Evolutionary conservation across 2,113 vertebrate genomes (phyloP).

Genomic region (Notechis scutatus): DNA sequence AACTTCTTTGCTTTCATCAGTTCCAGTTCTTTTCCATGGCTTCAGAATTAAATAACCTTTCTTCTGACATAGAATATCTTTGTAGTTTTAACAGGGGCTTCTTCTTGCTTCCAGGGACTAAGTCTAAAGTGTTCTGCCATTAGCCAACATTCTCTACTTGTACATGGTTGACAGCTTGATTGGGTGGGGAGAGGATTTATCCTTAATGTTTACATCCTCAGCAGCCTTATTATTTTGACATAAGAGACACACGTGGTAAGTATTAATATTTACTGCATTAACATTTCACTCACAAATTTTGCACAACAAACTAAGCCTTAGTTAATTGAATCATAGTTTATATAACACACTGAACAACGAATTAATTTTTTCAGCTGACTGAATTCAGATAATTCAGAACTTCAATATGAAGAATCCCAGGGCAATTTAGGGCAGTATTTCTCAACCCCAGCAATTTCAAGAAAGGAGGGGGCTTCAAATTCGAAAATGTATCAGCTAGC

Average conservation of each 20-base stretch:
- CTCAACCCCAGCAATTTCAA: not conserved
- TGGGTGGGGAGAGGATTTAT: rapidly evolving
- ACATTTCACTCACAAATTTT: not conserved
- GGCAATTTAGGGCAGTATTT: not conserved
- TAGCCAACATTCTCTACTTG: conserved; percentile 52
- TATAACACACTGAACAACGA: not conserved
- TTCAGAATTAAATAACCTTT: not conserved
- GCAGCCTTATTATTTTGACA: not conserved
- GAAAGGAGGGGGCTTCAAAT: not conserved
- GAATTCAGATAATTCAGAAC: not conserved
- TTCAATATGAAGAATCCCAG: not conserved
- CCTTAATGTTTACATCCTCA: rapidly evolving
- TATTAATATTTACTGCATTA: not conserved
- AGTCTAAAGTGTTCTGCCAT: conserved; percentile 74
- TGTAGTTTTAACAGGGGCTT: not conserved
- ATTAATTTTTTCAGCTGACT: not conserved
- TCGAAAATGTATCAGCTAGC: not conserved
- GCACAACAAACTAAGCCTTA: not conserved
- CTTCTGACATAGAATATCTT: rapidly evolving
- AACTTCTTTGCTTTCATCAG: conserved; percentile 27
- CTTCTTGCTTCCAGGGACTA: conserved; percentile 62
- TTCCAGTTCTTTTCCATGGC: conserved; percentile 42
- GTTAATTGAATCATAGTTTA: not conserved
- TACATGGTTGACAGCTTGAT: conserved; percentile 51
- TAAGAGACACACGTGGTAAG: not conserved